These are phyloP conservation scores for Alectura lathami DNA, from an alignment of 2,113 vertebrate species.

Conservation along the genomic window DNA sequence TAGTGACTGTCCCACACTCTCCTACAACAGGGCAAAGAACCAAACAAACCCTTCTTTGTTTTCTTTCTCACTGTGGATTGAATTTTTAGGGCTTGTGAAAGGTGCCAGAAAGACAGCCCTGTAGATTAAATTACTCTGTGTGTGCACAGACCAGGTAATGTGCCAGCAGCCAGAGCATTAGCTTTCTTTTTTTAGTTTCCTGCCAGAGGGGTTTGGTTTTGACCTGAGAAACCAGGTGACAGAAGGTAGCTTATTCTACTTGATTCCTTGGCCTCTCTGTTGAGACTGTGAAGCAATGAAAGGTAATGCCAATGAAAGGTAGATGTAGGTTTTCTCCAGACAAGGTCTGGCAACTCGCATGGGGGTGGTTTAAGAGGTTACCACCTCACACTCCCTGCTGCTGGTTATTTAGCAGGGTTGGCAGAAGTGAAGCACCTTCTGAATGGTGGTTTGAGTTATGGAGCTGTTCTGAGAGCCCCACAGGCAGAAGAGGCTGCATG, in stretches of 20 bases:
- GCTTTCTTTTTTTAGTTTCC: background rate
- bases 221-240: constrained; percentile 11
- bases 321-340: constrained; percentile 15
- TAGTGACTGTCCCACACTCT: background rate
- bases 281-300: background rate
- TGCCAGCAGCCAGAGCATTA: background rate
- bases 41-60: constrained; percentile 10
- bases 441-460: background rate
- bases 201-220: constrained; percentile 8
- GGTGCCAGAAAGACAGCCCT: constrained; percentile 1
- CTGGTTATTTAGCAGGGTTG: background rate
- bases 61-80: background rate
- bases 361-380: constrained; percentile 8
- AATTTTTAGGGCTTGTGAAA: background rate
- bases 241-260: constrained; percentile 22
- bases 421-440: background rate
- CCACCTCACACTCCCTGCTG: background rate
- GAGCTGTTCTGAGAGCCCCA: background rate
- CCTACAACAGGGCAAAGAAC: background rate
- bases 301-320: background rate
- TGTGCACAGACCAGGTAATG: background rate
- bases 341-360: background rate
- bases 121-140: constrained; percentile 10
- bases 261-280: background rate
- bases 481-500: background rate